Conservation (phyloP, 2,888 invertebrate species). For the Xylota sylvarum region DNA sequence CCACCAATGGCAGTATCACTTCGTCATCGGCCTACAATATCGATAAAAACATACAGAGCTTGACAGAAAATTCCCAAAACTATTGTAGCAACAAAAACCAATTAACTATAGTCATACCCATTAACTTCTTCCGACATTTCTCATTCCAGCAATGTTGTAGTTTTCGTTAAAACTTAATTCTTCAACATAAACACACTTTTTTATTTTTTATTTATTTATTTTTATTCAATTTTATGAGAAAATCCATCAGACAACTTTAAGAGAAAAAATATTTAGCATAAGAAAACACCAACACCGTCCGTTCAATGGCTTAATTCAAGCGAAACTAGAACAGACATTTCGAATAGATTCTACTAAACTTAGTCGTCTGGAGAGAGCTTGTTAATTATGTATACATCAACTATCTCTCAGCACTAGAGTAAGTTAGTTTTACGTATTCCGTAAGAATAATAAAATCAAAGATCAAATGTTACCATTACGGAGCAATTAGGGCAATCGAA, state of each 20-base stretch:
- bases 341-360: conserved; percentile 30
- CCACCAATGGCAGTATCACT: background rate
- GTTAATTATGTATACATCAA: conserved; percentile 32
- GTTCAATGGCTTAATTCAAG: conserved; percentile 37
- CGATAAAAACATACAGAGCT: background rate
- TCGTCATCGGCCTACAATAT: background rate
- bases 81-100: background rate
- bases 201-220: no score
- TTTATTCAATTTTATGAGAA: background rate
- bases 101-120: conserved; percentile 25
- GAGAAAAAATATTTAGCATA: conserved; percentile 3
- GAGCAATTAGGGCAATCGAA: conserved; percentile 41
- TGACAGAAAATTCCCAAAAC: background rate
- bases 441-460: conserved; percentile 58
- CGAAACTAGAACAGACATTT: conserved; percentile 62
- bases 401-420: conserved; percentile 38
- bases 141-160: background rate
- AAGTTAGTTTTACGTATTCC: conserved; percentile 27
- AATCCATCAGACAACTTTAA: conserved; percentile 7
- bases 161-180: conserved; percentile 17
- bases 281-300: conserved; percentile 10
- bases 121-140: conserved; percentile 28
- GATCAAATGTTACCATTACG: conserved; percentile 62
- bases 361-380: conserved; percentile 7
- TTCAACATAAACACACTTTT: conserved; percentile 2